phyloP scores from a whole-genome alignment of 2,113 vertebrate genomes.

The Lophochroa leadbeateri region DNA sequence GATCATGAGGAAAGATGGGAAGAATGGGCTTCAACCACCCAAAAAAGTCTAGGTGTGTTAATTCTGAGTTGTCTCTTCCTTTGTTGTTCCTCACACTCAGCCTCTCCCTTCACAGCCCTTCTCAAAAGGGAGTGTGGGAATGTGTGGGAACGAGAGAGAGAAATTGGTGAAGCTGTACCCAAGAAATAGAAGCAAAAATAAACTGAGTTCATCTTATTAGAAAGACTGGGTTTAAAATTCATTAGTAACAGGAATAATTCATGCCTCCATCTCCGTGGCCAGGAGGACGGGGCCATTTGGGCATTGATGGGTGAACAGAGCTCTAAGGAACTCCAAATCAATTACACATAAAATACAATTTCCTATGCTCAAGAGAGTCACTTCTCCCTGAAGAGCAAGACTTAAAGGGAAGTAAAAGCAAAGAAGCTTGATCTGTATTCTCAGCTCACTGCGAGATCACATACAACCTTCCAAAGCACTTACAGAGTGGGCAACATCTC shows the following conservation, averaged over 20 bases:
- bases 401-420: not conserved
- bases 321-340: not conserved
- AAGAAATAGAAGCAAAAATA: not conserved
- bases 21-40: not conserved
- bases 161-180: not conserved
- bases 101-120: not conserved
- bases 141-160: not conserved
- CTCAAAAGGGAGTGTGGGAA: not conserved
- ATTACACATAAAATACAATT: not conserved
- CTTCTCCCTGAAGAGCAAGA: not conserved
- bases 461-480: not conserved
- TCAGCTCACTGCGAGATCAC: not conserved
- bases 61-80: fast-evolving
- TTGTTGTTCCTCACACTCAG: not conserved
- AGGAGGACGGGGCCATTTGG: not conserved
- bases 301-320: not conserved
- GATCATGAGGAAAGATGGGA: not conserved
- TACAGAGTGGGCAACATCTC: not conserved
- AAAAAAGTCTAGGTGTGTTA: not conserved
- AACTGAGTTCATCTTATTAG: not conserved
- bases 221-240: not conserved
- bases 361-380: not conserved
- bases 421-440: not conserved
- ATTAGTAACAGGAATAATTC: not conserved
- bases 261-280: not conserved